Evolutionary conservation across 2,797 vertebrate species (phyloP).

Genomic region (Phrynocephalus vlangalii): DNA sequence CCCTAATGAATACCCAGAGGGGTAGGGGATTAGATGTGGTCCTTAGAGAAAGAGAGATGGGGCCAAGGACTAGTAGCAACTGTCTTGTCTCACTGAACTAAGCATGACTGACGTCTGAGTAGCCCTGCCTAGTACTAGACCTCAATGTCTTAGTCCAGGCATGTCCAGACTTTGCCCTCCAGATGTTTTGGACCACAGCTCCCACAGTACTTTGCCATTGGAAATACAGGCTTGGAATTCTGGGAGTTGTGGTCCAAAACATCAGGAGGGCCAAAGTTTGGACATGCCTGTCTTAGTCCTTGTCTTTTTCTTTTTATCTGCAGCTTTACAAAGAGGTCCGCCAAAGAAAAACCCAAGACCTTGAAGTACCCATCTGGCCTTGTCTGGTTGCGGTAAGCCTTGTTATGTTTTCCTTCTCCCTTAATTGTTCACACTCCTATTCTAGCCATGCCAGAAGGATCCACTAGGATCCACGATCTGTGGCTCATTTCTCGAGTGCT

Average conservation of each 20-base stretch:
- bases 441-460: background rate
- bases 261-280: no score
- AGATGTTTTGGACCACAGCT: no score
- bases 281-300: background rate
- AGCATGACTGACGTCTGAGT: background rate
- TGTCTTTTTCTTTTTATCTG: rapidly evolving
- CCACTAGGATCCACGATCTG: background rate
- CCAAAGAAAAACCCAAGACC: slow-evolving; percentile 15
- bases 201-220: no score
- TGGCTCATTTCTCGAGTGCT: background rate
- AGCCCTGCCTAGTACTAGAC: background rate
- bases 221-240: no score
- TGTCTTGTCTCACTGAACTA: background rate
- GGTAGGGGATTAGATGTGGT: background rate
- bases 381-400: background rate
- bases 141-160: background rate
- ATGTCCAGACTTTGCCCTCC: no score
- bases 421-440: background rate
- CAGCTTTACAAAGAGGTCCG: slow-evolving; percentile 48
- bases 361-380: background rate
- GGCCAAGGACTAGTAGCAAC: background rate
- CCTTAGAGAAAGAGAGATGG: background rate
- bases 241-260: no score
- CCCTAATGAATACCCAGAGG: background rate
- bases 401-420: background rate